Evolutionary conservation across 2,797 vertebrate genomes (phyloP), one percentile per base, ranked within the genome.

Genomic region (Xiphorhynchus erythropygius): DNA sequence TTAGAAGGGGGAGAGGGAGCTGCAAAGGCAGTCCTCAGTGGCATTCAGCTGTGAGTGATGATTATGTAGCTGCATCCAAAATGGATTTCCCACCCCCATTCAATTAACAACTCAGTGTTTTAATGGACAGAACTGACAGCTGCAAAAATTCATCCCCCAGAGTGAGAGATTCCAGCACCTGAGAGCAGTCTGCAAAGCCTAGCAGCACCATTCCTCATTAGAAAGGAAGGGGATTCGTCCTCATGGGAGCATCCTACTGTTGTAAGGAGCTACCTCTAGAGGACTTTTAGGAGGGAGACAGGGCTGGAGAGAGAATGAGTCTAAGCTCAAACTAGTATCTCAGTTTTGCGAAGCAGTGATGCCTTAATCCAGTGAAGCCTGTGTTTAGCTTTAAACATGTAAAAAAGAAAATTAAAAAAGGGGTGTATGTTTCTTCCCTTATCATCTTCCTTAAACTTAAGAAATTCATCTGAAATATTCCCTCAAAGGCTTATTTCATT

Each of bases 21-120:
- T 62, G 77, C 64, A 79, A 59, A 93, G 46, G 42, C 59, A 84
- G 28, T 47, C 53, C 73, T 89, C 37, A 25, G 52, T 41, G 23
- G 82, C 50, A 10, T 57, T 87, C 0, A 0, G 68, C 62, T 89
- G 44, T 74, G 83, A 91, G 79, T 46, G 77, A 89, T 89, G 68
- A 91, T 94, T 71, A 69, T 81, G 79, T 33, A 70, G 89, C 35
- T 86, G 70, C 87, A 84, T 88, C 89, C 83, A 44, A 94, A 94
- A 94, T 84, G 32, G 33, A 39, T 88, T 94, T 86, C 67, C 83
- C 87, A 82, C 79, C 80, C 67, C 85, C 70, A 14, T 79, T 76
- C 89, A 93, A 94, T 95, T 94, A 96, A 84, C 87, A 81, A 8
- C 82, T 86, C 59, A 17, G 33, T 81, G 52, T 64, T 89, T 86